Evolutionary conservation across 1,140 invertebrate genomes (phyloP).

Genomic region (Tachypleus tridentatus): DNA sequence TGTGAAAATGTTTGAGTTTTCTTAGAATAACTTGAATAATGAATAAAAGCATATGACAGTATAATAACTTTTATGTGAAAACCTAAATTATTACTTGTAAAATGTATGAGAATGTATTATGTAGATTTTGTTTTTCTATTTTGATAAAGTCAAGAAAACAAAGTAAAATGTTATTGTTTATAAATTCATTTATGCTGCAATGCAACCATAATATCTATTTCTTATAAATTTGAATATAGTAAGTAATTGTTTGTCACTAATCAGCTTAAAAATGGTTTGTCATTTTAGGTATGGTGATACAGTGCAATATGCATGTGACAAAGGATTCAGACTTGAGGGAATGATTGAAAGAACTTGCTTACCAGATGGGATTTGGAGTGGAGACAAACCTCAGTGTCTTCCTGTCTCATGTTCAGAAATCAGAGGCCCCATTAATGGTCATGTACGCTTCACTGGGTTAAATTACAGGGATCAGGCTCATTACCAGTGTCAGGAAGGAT

Average conservation of each 20-base stretch:
- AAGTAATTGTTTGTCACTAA: neutral
- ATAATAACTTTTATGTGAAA: no score
- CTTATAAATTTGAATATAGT: neutral
- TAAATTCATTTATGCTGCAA: no score
- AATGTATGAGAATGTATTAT: no score
- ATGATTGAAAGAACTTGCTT: slow-evolving; percentile 42
- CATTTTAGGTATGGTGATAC: slow-evolving; percentile 39
- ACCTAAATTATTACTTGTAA: no score
- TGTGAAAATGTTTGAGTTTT: no score
- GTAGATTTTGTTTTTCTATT: no score
- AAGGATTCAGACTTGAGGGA: slow-evolving; percentile 58
- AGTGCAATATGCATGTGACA: slow-evolving; percentile 65
- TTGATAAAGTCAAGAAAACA: no score
- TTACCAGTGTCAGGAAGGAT: slow-evolving; percentile 34
- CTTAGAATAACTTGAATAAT: no score
- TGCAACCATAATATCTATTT: no score
- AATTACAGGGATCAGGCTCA: slow-evolving; percentile 22
- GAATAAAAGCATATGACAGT: no score
- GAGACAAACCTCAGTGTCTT: slow-evolving; percentile 30
- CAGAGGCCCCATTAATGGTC: neutral
- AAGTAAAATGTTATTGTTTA: no score
- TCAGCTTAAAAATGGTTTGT: neutral
- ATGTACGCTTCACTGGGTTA: neutral
- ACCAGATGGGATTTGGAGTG: slow-evolving; percentile 57
- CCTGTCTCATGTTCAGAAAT: slow-evolving; percentile 4